Conservation (phyloP, 2,113 vertebrate genomes). For the Phycodurus eques region DNA sequence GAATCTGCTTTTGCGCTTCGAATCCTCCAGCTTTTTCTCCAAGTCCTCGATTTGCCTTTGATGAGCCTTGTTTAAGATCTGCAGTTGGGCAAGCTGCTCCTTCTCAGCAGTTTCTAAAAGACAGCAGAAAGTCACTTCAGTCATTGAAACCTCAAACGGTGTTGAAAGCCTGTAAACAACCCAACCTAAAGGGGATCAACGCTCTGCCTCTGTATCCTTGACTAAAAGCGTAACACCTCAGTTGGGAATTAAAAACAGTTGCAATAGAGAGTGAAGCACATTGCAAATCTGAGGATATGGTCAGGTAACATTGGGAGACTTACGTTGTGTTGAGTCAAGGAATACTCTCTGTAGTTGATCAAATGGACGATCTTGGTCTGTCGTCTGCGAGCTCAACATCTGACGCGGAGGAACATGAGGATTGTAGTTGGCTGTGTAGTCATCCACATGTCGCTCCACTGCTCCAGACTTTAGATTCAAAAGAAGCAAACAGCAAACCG, state of each 20-base stretch:
- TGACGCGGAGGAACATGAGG: constrained; percentile 76
- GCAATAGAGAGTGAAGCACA: neutral
- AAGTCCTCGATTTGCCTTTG: constrained; percentile 86
- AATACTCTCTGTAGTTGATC: constrained; percentile 85
- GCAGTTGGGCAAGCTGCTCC: constrained; percentile 85
- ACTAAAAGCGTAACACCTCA: too few relatives aligned
- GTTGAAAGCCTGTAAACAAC: neutral
- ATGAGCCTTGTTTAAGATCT: constrained; percentile 89
- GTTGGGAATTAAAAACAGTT: neutral
- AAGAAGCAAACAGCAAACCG: constrained; percentile 3
- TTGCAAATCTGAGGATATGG: neutral
- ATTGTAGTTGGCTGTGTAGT: constrained; percentile 83
- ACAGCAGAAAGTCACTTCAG: constrained; percentile 10
- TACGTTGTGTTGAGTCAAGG: constrained; percentile 81
- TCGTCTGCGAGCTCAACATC: constrained; percentile 62
- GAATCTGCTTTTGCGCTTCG: constrained; percentile 83
- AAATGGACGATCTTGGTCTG: constrained; percentile 68
- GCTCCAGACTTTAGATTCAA: constrained; percentile 64
- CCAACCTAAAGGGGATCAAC: neutral
- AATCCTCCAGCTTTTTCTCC: constrained; percentile 84
- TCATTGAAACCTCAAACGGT: neutral
- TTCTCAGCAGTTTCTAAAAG: constrained; percentile 79
- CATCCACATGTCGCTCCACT: constrained; percentile 54
- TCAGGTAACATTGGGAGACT: constrained; percentile 46
- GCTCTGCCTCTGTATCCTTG: neutral